These are phyloP conservation scores for Danionella dracula DNA, from an alignment of 2,797 vertebrate species.

Conservation along the genomic window DNA sequence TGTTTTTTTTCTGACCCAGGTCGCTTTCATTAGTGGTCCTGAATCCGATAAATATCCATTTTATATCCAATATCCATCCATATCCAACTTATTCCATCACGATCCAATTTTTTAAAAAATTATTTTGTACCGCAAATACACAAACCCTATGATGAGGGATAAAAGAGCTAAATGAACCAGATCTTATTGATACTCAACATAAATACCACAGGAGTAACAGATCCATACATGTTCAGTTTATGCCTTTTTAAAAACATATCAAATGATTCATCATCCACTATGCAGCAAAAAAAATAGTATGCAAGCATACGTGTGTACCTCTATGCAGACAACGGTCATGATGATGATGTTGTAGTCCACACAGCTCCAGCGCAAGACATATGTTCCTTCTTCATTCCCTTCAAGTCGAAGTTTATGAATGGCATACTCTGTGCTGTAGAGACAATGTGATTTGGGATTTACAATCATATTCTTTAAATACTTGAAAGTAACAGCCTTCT, in stretches of 20 bases:
- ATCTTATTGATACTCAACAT: not conserved
- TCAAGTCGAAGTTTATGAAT: conserved; percentile 87
- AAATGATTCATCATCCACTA: no score
- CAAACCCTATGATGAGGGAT: not conserved
- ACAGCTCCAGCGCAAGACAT: conserved; percentile 92
- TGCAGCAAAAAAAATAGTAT: not conserved
- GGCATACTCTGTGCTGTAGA: conserved; percentile 87
- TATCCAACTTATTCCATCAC: no score
- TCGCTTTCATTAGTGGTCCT: no score
- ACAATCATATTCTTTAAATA: not conserved
- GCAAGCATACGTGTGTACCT: conserved; percentile 64
- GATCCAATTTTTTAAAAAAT: no score
- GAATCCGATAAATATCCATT: no score
- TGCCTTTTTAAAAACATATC: no score
- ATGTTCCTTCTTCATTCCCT: conserved; percentile 88
- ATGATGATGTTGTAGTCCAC: conserved; percentile 92
- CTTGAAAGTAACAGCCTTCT: no score
- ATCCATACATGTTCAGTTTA: no score
- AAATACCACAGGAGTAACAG: not conserved
- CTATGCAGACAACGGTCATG: conserved; percentile 89
- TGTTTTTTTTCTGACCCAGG: no score
- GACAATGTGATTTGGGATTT: not conserved
- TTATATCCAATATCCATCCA: no score
- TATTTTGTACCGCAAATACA: no score
- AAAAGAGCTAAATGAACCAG: not conserved